Percentiles rank a stretch among this genome's conserved stretches.
phyloP scores from a whole-genome alignment of 2,888 invertebrate species.

The Keiferia lycopersicella region DNA sequence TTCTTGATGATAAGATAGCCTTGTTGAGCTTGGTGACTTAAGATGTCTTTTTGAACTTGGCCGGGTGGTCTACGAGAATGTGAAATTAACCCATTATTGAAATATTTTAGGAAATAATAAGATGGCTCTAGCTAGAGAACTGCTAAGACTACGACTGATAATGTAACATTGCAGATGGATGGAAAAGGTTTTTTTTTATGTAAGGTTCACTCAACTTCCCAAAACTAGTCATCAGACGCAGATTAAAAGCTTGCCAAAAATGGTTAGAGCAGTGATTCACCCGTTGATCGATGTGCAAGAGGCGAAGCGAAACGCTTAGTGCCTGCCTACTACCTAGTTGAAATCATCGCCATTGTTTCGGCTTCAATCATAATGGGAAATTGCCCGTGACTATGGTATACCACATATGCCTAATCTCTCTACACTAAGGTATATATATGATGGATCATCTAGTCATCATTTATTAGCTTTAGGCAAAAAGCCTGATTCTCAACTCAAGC shows the following conservation, averaged over 20 bases:
- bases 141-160: neutral
- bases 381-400: slow-evolving; percentile 46
- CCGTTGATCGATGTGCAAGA: slow-evolving; percentile 31
- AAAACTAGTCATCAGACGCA: neutral
- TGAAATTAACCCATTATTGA: neutral
- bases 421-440: neutral
- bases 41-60: neutral
- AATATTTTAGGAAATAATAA: too few relatives aligned
- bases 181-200: too few relatives aligned
- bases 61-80: slow-evolving; percentile 1
- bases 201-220: neutral
- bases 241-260: slow-evolving; percentile 14
- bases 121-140: too few relatives aligned
- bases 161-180: neutral
- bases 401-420: neutral
- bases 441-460: too few relatives aligned
- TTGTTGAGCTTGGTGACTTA: slow-evolving; percentile 28
- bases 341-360: slow-evolving; percentile 55
- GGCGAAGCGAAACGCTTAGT: slow-evolving; percentile 42
- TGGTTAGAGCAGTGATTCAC: slow-evolving; percentile 35
- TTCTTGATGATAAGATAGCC: slow-evolving; percentile 54
- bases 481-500: neutral
- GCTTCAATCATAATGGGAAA: slow-evolving; percentile 52
- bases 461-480: too few relatives aligned
- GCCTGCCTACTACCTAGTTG: slow-evolving; percentile 35